Percentiles rank a stretch among this genome's conserved stretches.
Conservation (phyloP, 2,113 vertebrate species). For the Lagopus muta region DNA sequence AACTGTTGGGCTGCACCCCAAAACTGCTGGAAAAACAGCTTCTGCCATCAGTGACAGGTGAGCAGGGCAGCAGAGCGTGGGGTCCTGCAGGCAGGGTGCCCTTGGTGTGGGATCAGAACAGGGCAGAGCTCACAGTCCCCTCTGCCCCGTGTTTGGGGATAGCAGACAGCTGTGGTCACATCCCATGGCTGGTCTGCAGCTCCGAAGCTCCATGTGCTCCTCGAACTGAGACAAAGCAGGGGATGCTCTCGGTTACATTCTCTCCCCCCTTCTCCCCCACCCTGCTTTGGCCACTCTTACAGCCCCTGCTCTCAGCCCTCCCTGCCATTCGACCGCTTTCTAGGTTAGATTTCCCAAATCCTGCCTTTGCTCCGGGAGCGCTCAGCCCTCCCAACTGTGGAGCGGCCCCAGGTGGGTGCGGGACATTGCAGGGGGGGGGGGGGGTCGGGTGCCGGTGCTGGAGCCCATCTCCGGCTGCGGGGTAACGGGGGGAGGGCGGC, state of each 20-base stretch:
- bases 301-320: neutral
- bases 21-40: neutral
- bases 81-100: neutral
- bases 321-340: neutral
- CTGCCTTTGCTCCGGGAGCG: neutral
- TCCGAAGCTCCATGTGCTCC: neutral
- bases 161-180: neutral
- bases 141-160: neutral
- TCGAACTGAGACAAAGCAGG: accelerated
- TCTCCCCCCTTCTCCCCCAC: neutral
- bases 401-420: neutral
- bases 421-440: neutral
- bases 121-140: neutral
- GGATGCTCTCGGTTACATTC: neutral
- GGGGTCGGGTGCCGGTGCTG: neutral
- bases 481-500: neutral
- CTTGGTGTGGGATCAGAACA: neutral
- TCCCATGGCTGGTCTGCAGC: neutral
- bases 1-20: neutral
- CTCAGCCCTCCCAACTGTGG: neutral
- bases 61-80: neutral
- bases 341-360: slow-evolving; percentile 11
- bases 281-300: neutral
- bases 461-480: neutral
- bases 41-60: neutral